These are phyloP conservation scores for Alloplasta piceator DNA, from an alignment of 2,888 invertebrate species.

Conservation along the genomic window DNA sequence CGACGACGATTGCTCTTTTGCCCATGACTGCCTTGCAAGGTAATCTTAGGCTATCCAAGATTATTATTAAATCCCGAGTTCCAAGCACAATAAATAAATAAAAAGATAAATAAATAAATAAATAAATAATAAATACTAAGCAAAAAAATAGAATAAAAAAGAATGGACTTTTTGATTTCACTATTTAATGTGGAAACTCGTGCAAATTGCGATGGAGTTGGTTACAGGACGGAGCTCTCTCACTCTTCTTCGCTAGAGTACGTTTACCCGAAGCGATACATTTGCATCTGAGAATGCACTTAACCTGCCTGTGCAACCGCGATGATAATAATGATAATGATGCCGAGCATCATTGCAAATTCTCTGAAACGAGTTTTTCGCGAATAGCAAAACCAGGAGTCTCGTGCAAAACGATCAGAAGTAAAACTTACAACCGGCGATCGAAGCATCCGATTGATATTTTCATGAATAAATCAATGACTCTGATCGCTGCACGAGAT, in stretches of 20 bases:
- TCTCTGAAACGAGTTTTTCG: conserved; percentile 5
- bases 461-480: conserved; percentile 1
- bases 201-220: not conserved
- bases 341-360: not conserved
- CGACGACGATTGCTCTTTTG: conserved; percentile 44
- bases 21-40: conserved; percentile 10
- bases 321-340: conserved; percentile 24
- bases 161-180: not conserved
- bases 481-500: too few relatives aligned
- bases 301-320: conserved; percentile 5
- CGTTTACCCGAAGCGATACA: conserved; percentile 32
- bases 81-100: not conserved
- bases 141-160: too few relatives aligned
- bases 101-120: too few relatives aligned
- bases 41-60: conserved; percentile 28
- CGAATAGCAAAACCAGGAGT: not conserved
- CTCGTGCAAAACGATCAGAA: too few relatives aligned
- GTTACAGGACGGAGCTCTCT: not conserved
- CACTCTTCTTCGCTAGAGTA: conserved; percentile 26
- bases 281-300: conserved; percentile 47
- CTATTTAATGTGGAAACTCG: too few relatives aligned
- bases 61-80: conserved; percentile 16
- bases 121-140: too few relatives aligned
- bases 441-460: not conserved
- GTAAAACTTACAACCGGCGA: not conserved